Percentiles rank a stretch among this genome's conserved stretches.
Conservation (phyloP, 2,797 vertebrate genomes). For the Sebastes kiyomatsui region DNA sequence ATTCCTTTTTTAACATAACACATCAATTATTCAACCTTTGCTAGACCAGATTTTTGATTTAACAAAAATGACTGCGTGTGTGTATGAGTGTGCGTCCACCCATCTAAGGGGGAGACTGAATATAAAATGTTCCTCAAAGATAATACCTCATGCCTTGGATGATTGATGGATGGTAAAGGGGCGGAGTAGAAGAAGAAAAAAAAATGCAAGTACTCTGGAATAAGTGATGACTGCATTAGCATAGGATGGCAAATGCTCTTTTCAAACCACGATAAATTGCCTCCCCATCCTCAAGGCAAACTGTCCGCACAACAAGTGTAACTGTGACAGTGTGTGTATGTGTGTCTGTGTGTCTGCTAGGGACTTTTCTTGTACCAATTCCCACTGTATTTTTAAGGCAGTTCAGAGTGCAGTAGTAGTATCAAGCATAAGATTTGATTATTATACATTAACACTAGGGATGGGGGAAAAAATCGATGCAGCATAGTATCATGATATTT, state of each 20-base stretch:
- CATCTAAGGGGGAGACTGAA: conserved; percentile 47
- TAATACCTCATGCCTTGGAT: conserved; percentile 60
- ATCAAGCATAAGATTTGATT: conserved; percentile 1
- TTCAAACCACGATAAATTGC: conserved; percentile 65
- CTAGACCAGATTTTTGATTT: conserved; percentile 64
- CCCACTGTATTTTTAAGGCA: background rate
- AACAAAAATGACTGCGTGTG: conserved; percentile 57
- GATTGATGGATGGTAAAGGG: conserved; percentile 62
- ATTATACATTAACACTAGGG: conserved; percentile 5
- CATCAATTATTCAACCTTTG: conserved; percentile 79
- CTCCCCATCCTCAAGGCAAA: conserved; percentile 58
- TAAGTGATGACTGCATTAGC: conserved; percentile 76
- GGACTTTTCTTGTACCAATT: conserved; percentile 16
- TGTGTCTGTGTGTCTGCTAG: background rate
- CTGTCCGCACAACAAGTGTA: conserved; percentile 59
- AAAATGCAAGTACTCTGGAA: conserved; percentile 54
- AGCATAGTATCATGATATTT: no score
- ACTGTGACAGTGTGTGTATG: conserved; percentile 25
- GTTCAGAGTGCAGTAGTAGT: background rate
- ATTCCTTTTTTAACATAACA: conserved; percentile 76
- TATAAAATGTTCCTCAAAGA: conserved; percentile 54
- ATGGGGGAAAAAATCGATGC: no score
- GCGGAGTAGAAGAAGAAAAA: conserved; percentile 34
- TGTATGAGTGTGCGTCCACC: conserved; percentile 23
- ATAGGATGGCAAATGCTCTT: conserved; percentile 66